phyloP scores from a whole-genome alignment of 2,113 vertebrate genomes.

The Carlito syrichta region DNA sequence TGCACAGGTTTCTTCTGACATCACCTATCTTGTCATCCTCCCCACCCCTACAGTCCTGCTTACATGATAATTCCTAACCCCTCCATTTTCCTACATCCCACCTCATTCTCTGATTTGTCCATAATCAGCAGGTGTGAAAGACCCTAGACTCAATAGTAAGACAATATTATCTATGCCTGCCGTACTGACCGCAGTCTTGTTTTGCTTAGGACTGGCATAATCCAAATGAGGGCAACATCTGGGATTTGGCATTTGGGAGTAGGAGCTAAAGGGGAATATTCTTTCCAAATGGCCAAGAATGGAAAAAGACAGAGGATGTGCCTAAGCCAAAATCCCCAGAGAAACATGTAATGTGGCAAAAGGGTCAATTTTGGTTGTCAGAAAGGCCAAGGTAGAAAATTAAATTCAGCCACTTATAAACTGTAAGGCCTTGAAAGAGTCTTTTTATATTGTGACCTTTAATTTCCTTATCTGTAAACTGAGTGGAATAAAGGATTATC shows the following conservation, averaged over 20 bases:
- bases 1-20: background rate
- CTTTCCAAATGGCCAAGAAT: background rate
- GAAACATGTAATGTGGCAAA: background rate
- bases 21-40: too few relatives aligned
- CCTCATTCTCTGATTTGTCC: background rate
- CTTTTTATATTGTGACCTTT: background rate
- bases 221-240: background rate
- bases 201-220: background rate
- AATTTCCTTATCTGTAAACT: background rate
- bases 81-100: background rate
- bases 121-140: background rate
- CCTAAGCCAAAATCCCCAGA: background rate
- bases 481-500: background rate
- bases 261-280: background rate
- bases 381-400: background rate
- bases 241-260: background rate
- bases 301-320: background rate
- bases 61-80: background rate
- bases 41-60: background rate
- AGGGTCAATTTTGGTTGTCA: background rate
- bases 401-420: background rate
- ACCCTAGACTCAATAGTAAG: background rate
- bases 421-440: background rate
- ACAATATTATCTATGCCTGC: background rate
- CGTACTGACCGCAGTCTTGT: background rate